A percentile compares a stretch with the other conserved stretches of the same genome.
Conservation (phyloP, 2,888 invertebrate genomes). For the Macrophya annulata region DNA sequence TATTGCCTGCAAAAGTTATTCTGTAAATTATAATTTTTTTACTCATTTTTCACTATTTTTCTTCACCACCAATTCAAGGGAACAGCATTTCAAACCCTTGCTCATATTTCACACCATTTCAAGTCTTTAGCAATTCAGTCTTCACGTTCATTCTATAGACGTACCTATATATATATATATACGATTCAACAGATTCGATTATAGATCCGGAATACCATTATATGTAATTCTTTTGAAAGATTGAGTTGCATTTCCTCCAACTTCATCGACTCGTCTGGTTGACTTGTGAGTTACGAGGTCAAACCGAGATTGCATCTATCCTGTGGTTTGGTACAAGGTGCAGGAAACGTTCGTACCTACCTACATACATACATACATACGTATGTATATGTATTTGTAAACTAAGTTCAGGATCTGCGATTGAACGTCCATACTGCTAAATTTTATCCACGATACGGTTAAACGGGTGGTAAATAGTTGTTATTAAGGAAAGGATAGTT, state of each 20-base stretch:
- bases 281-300: not conserved
- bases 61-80: no score
- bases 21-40: not conserved
- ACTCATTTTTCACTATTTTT: not conserved
- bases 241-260: slow-evolving; percentile 4
- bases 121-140: not conserved
- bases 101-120: not conserved
- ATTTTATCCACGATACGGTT: not conserved
- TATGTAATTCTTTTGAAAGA: not conserved
- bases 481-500: slow-evolving; percentile 6
- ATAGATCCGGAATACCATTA: slow-evolving; percentile 12
- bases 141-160: not conserved
- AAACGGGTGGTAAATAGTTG: not conserved
- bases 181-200: slow-evolving; percentile 24
- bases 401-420: not conserved
- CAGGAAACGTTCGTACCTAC: not conserved
- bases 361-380: not conserved
- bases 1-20: not conserved
- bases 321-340: not conserved
- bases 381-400: not conserved
- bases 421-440: not conserved
- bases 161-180: not conserved
- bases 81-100: not conserved
- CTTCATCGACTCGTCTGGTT: not conserved
- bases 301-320: not conserved